Conservation (phyloP, 2,113 vertebrate genomes). For the Sclerurus mexicanus region DNA sequence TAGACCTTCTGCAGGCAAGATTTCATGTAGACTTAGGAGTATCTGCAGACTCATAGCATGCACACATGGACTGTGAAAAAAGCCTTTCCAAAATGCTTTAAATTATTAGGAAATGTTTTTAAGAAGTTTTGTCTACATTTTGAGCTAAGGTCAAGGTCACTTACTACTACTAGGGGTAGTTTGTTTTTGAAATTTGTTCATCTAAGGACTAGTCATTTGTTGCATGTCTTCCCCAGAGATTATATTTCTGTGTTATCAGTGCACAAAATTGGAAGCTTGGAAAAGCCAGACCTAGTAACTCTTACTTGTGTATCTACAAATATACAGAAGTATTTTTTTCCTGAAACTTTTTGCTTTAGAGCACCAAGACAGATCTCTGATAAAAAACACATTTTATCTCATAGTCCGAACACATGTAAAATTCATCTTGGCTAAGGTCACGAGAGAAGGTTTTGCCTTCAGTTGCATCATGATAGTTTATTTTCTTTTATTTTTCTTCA, state of each 20-base stretch:
- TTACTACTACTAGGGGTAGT: background rate
- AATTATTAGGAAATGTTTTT: background rate
- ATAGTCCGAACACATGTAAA: background rate
- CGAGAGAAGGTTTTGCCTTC: background rate
- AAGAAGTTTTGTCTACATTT: background rate
- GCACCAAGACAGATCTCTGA: background rate
- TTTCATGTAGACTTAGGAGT: background rate
- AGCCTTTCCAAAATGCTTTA: background rate
- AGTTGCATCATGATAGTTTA: background rate
- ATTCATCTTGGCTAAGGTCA: background rate
- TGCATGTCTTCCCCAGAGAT: background rate
- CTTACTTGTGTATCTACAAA: background rate
- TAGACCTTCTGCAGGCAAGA: background rate
- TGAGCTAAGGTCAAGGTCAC: background rate
- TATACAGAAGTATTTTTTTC: background rate
- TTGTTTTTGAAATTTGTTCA: background rate
- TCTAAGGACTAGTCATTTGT: background rate
- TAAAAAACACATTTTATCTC: background rate
- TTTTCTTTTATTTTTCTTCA: background rate
- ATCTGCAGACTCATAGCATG: background rate
- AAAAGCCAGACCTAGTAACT: background rate
- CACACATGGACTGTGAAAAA: background rate
- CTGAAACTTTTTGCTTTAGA: background rate
- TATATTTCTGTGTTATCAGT: background rate
- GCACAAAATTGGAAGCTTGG: background rate